Conservation (phyloP, 2,888 invertebrate genomes). For the Eurois occulta region DNA sequence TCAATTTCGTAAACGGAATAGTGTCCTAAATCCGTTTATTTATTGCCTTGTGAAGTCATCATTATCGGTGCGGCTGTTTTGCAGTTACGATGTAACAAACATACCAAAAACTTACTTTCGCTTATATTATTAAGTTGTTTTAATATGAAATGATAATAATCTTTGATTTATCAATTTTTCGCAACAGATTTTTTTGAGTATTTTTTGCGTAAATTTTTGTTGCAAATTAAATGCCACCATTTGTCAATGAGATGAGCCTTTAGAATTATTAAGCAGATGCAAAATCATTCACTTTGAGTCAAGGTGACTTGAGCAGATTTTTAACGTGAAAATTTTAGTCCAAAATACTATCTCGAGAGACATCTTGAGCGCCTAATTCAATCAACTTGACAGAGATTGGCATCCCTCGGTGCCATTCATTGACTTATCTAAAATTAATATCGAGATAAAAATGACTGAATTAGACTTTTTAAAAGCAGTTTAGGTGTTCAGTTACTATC, state of each 20-base stretch:
- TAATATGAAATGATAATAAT: slow-evolving; percentile 3
- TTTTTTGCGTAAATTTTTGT: slow-evolving; percentile 3
- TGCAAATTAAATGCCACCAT: slow-evolving; percentile 32
- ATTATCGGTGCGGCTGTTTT: neutral
- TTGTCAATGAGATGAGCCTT: slow-evolving; percentile 9
- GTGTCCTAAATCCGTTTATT: slow-evolving; percentile 8
- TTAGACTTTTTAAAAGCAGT: neutral
- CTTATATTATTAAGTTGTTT: slow-evolving; percentile 2
- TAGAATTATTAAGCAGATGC: slow-evolving; percentile 20
- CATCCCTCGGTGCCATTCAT: neutral
- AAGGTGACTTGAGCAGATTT: slow-evolving; percentile 36
- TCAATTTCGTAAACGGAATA: neutral
- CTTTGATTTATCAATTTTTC: neutral
- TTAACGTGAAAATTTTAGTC: neutral
- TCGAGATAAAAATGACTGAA: neutral
- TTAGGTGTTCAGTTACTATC: too few species aligned
- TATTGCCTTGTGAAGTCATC: neutral
- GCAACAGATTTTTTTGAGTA: slow-evolving; percentile 5
- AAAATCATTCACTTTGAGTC: slow-evolving; percentile 39
- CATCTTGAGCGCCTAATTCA: neutral
- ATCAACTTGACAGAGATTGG: neutral
- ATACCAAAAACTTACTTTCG: slow-evolving; percentile 9
- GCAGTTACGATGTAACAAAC: neutral
- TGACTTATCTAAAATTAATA: neutral
- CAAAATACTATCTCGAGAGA: slow-evolving; percentile 7